phyloP scores from a whole-genome alignment of 2,113 vertebrate genomes.

The Hipposideros armiger region DNA sequence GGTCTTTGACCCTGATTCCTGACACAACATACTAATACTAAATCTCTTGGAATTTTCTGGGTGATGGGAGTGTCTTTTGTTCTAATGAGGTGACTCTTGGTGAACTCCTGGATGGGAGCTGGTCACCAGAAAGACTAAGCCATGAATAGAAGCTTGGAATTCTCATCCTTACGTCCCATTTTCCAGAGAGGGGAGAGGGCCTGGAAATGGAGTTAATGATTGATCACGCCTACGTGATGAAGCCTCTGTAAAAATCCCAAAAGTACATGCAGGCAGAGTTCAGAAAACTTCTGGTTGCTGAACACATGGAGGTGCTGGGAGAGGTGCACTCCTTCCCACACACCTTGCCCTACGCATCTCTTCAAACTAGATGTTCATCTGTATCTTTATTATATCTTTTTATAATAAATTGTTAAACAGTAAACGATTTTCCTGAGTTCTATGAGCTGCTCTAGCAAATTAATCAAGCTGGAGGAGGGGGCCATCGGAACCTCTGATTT shows the following conservation, averaged over 20 bases:
- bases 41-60: not conserved
- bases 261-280: not conserved
- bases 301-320: not conserved
- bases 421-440: not conserved
- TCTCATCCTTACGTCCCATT: not conserved
- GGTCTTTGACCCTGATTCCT: not conserved
- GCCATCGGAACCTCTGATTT: not conserved
- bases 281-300: not conserved
- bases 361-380: not conserved
- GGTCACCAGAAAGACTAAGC: not conserved
- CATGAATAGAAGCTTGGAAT: conserved; percentile 27
- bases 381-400: not conserved
- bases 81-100: not conserved
- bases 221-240: not conserved
- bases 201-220: conserved; percentile 24
- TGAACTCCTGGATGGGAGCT: not conserved
- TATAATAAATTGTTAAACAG: not conserved
- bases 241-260: not conserved
- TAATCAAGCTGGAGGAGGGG: not conserved
- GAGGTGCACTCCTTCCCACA: not conserved
- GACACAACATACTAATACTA: not conserved
- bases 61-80: not conserved
- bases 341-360: not conserved
- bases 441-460: not conserved
- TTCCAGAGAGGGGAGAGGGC: not conserved